Conservation (phyloP, 1,140 invertebrate genomes). For the Rhagoletis pomonella region DNA sequence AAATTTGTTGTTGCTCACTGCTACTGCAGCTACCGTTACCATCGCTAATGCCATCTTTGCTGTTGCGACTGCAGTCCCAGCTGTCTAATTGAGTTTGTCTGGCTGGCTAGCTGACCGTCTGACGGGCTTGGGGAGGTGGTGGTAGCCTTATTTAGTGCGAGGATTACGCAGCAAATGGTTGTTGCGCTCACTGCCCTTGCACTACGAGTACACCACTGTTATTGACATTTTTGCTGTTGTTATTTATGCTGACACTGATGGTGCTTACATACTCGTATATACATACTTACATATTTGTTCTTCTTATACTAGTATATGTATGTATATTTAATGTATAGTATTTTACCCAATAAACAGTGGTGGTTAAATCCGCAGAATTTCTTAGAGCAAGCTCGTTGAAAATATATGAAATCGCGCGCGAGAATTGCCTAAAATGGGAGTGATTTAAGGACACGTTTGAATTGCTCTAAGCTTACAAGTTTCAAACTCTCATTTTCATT, state of each 20-base stretch:
- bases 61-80: constrained; percentile 30
- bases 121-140: background rate
- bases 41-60: background rate
- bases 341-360: background rate
- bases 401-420: too few relatives aligned
- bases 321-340: background rate
- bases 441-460: too few relatives aligned
- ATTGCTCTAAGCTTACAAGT: too few relatives aligned
- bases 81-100: constrained; percentile 51
- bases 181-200: background rate
- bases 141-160: background rate
- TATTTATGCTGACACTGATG: constrained; percentile 15
- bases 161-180: background rate
- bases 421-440: too few relatives aligned
- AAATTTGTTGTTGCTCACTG: constrained; percentile 29
- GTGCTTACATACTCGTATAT: background rate
- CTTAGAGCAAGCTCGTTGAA: too few relatives aligned
- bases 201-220: background rate
- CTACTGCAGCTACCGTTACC: background rate
- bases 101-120: background rate
- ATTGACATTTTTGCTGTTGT: constrained; percentile 45
- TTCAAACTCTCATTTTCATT: too few relatives aligned
- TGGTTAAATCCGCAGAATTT: too few relatives aligned
- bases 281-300: too few relatives aligned
- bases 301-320: too few relatives aligned